Conservation (phyloP, 2,797 vertebrate genomes). For the Smutsia gigantea region DNA sequence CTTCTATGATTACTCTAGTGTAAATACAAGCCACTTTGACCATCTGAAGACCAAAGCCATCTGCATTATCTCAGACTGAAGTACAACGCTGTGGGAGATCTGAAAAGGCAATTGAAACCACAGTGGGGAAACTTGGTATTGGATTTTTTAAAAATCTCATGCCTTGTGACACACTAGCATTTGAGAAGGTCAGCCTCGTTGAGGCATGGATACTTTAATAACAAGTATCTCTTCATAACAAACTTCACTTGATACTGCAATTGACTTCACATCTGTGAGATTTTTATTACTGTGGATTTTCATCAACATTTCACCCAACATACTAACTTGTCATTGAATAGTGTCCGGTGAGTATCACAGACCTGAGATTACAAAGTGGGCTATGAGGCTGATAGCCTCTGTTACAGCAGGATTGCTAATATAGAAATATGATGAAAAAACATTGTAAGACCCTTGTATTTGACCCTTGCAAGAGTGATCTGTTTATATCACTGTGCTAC, state of each 20-base stretch:
- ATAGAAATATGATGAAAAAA: slow-evolving; percentile 25
- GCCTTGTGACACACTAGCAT: slow-evolving; percentile 69
- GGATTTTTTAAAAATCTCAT: slow-evolving; percentile 67
- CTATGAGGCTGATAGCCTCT: neutral
- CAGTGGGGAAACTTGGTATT: slow-evolving; percentile 81
- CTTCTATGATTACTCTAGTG: slow-evolving; percentile 43
- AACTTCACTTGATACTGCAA: slow-evolving; percentile 76
- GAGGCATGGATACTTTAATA: slow-evolving; percentile 74
- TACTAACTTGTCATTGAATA: slow-evolving; percentile 55
- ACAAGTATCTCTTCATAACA: slow-evolving; percentile 79
- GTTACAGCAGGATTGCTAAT: neutral
- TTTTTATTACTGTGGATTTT: slow-evolving; percentile 73
- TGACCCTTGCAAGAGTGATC: neutral
- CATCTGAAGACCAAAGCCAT: slow-evolving; percentile 43
- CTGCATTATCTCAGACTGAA: slow-evolving; percentile 65
- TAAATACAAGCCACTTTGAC: slow-evolving; percentile 64
- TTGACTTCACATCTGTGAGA: slow-evolving; percentile 74
- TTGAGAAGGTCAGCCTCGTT: slow-evolving; percentile 79
- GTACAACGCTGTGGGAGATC: slow-evolving; percentile 71
- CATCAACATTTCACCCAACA: slow-evolving; percentile 60
- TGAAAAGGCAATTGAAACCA: slow-evolving; percentile 82
- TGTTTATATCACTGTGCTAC: slow-evolving; percentile 13
- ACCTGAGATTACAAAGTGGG: neutral
- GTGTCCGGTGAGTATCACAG: neutral
- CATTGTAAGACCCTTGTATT: neutral